Conservation (phyloP, 1,140 invertebrate genomes). For the Drosophila ananassae region DNA sequence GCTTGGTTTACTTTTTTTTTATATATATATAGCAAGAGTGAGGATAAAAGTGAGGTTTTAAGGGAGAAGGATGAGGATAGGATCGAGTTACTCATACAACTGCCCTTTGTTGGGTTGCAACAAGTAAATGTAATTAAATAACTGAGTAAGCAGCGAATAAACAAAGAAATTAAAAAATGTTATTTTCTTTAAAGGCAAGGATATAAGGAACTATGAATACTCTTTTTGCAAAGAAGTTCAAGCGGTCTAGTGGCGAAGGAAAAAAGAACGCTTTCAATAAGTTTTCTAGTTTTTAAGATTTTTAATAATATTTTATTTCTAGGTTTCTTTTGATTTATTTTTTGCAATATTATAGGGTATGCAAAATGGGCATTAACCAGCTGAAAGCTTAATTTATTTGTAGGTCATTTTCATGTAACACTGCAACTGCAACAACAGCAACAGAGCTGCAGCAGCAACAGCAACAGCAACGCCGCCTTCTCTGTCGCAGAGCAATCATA, state of each 20-base stretch:
- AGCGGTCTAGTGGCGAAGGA: neutral
- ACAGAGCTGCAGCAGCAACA: conserved; percentile 29
- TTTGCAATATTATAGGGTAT: conserved; percentile 16
- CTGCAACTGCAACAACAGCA: conserved; percentile 45
- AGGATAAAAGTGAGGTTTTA: neutral
- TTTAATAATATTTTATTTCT: neutral
- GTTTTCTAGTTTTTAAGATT: neutral
- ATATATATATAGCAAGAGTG: no score
- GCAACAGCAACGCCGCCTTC: conserved; percentile 14
- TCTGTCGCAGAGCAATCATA: conserved; percentile 49
- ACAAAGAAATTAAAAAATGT: conserved; percentile 31
- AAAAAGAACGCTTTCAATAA: neutral
- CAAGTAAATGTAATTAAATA: conserved; percentile 56
- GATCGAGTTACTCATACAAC: conserved; percentile 25
- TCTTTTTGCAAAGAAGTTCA: neutral
- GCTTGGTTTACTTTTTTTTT: no score
- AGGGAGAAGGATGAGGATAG: neutral
- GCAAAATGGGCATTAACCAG: conserved; percentile 37
- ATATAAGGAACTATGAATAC: conserved; percentile 2
- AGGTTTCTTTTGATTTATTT: neutral
- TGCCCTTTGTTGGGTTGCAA: conserved; percentile 42
- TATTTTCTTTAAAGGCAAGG: neutral
- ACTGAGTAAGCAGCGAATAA: conserved; percentile 46
- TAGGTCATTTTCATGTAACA: conserved; percentile 77
- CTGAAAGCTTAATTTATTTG: conserved; percentile 67